phyloP scores from a whole-genome alignment of 2,888 invertebrate genomes.

The Drosophila paranaensis region DNA sequence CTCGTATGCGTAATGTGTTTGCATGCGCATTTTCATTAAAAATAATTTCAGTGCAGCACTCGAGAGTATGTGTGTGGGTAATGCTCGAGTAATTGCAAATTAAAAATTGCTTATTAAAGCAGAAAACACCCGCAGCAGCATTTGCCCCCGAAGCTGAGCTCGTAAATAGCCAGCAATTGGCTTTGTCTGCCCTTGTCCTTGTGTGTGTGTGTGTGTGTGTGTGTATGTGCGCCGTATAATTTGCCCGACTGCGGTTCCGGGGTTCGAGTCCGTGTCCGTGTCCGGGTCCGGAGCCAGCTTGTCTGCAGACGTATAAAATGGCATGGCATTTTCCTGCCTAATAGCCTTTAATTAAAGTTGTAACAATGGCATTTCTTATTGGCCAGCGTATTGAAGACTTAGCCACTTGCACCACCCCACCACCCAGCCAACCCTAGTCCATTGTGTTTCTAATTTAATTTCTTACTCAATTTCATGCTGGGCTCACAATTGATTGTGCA shows the following conservation, averaged over 20 bases:
- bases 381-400: constrained; percentile 41
- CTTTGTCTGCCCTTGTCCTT: constrained; percentile 25
- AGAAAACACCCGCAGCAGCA: constrained; percentile 52
- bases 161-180: constrained; percentile 63
- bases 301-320: constrained; percentile 59
- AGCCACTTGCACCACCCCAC: not conserved
- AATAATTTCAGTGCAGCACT: constrained; percentile 57
- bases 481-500: constrained; percentile 41
- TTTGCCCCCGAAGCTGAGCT: constrained; percentile 24
- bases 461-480: constrained; percentile 64
- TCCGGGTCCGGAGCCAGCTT: constrained; percentile 35
- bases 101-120: constrained; percentile 80
- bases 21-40: constrained; percentile 71
- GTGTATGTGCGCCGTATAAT: constrained; percentile 34
- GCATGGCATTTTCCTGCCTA: constrained; percentile 59
- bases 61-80: constrained; percentile 22
- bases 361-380: constrained; percentile 73
- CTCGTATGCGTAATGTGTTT: constrained; percentile 72
- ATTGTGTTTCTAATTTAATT: constrained; percentile 57
- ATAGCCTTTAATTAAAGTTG: constrained; percentile 75
- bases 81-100: constrained; percentile 76
- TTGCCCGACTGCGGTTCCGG: constrained; percentile 36
- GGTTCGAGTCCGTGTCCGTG: constrained; percentile 18
- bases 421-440: not conserved
- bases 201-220: constrained; percentile 19